These are phyloP conservation scores for Phataginus tricuspis DNA, from an alignment of 2,797 vertebrate species.

Conservation along the genomic window DNA sequence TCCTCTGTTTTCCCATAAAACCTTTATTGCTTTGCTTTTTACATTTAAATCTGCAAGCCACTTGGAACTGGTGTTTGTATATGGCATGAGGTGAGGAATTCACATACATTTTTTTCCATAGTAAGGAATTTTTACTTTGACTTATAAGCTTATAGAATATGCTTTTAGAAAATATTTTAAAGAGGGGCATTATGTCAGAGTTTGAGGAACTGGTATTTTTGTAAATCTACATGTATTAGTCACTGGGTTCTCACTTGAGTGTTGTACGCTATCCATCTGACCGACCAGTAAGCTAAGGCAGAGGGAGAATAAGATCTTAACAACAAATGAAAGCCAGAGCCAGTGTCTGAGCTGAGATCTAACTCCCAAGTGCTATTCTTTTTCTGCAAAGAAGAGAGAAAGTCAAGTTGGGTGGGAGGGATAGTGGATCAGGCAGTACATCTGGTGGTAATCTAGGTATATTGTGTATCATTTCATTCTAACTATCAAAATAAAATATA, in stretches of 20 bases:
- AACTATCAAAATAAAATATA: neutral
- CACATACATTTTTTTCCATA: neutral
- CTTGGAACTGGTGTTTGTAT: neutral
- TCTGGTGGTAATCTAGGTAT: neutral
- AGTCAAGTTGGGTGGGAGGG: neutral
- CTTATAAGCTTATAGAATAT: neutral
- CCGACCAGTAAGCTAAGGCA: neutral
- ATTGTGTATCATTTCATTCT: neutral
- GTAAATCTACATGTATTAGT: neutral
- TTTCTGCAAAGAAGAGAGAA: neutral
- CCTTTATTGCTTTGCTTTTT: neutral
- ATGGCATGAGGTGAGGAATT: neutral
- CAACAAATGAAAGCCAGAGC: neutral
- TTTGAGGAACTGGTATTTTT: constrained; percentile 5
- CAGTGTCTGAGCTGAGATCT: neutral
- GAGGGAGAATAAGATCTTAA: neutral
- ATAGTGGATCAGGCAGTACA: neutral
- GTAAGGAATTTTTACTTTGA: neutral
- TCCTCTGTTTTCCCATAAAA: neutral
- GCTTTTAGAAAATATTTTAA: neutral
- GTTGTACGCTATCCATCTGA: neutral
- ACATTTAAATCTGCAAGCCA: neutral
- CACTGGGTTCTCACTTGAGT: neutral
- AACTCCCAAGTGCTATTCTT: neutral
- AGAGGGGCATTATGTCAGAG: neutral